Evolutionary conservation across 2,888 invertebrate species (phyloP).

Genomic region (Arrhopalites spinosus): DNA sequence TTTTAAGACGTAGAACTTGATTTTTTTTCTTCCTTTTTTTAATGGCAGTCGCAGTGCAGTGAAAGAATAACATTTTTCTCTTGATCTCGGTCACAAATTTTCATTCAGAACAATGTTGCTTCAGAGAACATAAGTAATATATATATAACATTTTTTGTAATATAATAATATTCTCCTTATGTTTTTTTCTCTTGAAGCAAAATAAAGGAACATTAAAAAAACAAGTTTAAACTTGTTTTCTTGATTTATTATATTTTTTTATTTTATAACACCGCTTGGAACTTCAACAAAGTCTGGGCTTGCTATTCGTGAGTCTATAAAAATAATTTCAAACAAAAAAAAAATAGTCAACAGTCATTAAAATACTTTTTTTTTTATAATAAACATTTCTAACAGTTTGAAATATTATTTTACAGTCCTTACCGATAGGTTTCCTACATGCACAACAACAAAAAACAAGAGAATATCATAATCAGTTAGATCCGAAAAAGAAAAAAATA

Average conservation of each 20-base stretch:
- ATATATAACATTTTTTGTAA: not conserved
- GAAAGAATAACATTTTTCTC: not conserved
- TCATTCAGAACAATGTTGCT: not conserved
- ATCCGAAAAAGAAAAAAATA: too few relatives aligned
- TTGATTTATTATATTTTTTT: not conserved
- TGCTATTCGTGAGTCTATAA: slow-evolving; percentile 56
- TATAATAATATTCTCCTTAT: not conserved
- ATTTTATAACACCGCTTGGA: not conserved
- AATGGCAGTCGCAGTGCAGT: slow-evolving; percentile 25
- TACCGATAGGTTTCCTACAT: slow-evolving; percentile 62
- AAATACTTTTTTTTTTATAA: not conserved
- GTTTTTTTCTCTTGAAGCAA: not conserved
- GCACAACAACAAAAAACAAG: too few relatives aligned
- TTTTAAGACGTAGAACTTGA: not conserved
- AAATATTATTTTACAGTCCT: slow-evolving; percentile 18
- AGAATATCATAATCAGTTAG: too few relatives aligned
- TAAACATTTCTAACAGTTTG: not conserved
- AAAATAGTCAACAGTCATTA: not conserved
- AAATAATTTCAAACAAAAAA: slow-evolving; percentile 27
- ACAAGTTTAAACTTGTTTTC: not conserved
- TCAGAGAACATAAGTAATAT: not conserved
- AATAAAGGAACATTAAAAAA: not conserved
- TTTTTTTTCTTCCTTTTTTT: not conserved
- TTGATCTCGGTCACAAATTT: not conserved
- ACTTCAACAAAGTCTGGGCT: slow-evolving; percentile 54